Evolutionary conservation across 2,113 vertebrate genomes (phyloP).

Genomic region (Crypturellus undulatus): DNA sequence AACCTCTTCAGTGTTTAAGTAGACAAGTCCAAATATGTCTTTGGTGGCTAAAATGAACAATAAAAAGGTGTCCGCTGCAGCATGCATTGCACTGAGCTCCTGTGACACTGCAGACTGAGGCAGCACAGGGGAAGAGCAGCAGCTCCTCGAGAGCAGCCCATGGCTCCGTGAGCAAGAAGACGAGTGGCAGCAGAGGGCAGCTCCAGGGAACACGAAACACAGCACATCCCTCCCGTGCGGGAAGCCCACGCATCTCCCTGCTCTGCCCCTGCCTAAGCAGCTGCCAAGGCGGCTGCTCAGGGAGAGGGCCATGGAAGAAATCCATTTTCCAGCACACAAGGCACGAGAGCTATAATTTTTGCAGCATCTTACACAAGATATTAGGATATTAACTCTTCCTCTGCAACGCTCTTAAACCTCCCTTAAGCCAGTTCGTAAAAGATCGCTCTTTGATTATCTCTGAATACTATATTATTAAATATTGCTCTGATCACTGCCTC

Average conservation of each 20-base stretch:
- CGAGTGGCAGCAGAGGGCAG: neutral
- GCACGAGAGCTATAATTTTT: neutral
- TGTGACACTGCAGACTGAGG: neutral
- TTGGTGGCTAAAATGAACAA: rapidly evolving
- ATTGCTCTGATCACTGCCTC: neutral
- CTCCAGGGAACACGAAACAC: neutral
- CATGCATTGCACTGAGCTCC: neutral
- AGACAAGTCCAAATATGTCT: neutral
- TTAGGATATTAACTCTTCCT: neutral
- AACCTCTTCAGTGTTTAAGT: neutral
- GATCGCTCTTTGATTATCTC: neutral
- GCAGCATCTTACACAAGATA: neutral
- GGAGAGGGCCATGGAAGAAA: neutral
- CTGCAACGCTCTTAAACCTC: neutral
- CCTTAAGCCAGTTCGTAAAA: neutral
- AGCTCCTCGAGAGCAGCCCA: neutral
- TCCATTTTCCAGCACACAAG: neutral
- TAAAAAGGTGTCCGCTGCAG: rapidly evolving
- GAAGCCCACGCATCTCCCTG: neutral
- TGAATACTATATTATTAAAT: neutral
- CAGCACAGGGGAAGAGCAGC: neutral
- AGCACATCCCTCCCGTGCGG: neutral
- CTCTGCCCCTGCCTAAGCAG: neutral
- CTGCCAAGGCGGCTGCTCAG: no score
- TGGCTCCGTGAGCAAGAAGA: neutral